Conservation (phyloP, 2,888 invertebrate species). For the Dorcus hopei region DNA sequence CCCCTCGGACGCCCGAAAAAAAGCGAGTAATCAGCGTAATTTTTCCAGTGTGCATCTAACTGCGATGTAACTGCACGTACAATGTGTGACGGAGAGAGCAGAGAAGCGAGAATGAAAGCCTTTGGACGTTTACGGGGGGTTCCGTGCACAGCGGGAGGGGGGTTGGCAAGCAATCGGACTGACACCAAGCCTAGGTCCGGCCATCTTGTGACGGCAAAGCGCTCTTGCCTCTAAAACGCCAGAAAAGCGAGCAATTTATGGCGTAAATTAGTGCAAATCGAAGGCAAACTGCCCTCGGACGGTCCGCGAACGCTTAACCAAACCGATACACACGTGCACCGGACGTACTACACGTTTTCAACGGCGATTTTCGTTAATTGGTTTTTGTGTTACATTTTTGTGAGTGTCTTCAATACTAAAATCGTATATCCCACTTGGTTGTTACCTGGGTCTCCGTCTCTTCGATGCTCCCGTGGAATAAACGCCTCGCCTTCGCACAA, state of each 20-base stretch:
- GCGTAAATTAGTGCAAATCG: constrained; percentile 34
- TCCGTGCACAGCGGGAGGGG: constrained; percentile 48
- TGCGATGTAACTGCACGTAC: constrained; percentile 47
- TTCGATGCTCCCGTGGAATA: constrained; percentile 32
- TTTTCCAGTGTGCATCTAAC: constrained; percentile 50
- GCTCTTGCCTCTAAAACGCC: constrained; percentile 45
- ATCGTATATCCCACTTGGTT: constrained; percentile 14
- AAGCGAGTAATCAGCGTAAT: constrained; percentile 47
- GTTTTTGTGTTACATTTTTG: constrained; percentile 45
- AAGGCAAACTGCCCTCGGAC: constrained; percentile 30
- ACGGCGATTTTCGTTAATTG: constrained; percentile 33
- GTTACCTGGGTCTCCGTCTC: constrained; percentile 17
- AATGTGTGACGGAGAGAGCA: constrained; percentile 44
- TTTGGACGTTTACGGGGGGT: constrained; percentile 49
- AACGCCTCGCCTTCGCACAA: constrained; percentile 25
- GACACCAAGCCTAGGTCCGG: constrained; percentile 52
- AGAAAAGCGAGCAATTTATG: constrained; percentile 37
- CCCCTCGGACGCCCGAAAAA: constrained; percentile 29
- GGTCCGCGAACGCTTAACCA: constrained; percentile 38
- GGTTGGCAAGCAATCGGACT: constrained; percentile 47
- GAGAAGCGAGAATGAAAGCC: constrained; percentile 52
- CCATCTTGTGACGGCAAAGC: constrained; percentile 51
- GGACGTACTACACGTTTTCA: constrained; percentile 29
- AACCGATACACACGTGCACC: constrained; percentile 42
- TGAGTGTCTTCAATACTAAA: constrained; percentile 34